phyloP scores from a whole-genome alignment of 2,888 invertebrate species.

The Limnephilus auricula region DNA sequence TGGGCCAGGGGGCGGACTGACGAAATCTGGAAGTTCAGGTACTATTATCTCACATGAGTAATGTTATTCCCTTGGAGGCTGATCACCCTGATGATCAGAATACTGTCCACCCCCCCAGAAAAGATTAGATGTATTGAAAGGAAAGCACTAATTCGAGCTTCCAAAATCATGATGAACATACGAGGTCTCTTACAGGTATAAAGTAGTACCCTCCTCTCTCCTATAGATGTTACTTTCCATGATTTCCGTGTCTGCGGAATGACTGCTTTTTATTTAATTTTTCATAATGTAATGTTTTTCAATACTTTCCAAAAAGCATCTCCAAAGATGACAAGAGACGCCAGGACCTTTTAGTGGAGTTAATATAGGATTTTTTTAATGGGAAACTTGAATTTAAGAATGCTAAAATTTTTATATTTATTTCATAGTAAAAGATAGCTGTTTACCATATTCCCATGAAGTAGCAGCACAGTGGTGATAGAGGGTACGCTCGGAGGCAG shows the following conservation, averaged over 20 bases:
- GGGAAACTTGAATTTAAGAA: conserved; percentile 27
- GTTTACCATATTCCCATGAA: conserved; percentile 83
- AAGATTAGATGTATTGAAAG: neutral
- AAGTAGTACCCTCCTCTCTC: too few relatives aligned
- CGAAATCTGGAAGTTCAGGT: conserved; percentile 75
- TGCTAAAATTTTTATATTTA: conserved; percentile 8
- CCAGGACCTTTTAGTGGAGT: too few relatives aligned
- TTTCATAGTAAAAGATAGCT: conserved; percentile 66
- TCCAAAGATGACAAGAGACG: too few relatives aligned
- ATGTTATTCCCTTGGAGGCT: conserved; percentile 86
- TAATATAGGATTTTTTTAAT: too few relatives aligned
- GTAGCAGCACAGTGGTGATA: conserved; percentile 81
- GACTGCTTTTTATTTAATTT: neutral
- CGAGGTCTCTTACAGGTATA: too few relatives aligned
- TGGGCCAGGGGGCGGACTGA: conserved; percentile 80
- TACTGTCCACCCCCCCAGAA: conserved; percentile 86
- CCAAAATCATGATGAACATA: neutral
- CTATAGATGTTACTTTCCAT: too few relatives aligned
- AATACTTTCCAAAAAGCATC: too few relatives aligned
- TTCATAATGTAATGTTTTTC: too few relatives aligned
- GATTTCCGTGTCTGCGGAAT: too few relatives aligned
- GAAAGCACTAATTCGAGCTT: neutral
- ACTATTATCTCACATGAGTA: conserved; percentile 75
- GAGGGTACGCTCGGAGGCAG: conserved; percentile 81
- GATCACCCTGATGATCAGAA: conserved; percentile 86